Base-by-base conservation (phyloP, 2,797 vertebrate genomes). In the Phoxinus dragarum region DNA sequence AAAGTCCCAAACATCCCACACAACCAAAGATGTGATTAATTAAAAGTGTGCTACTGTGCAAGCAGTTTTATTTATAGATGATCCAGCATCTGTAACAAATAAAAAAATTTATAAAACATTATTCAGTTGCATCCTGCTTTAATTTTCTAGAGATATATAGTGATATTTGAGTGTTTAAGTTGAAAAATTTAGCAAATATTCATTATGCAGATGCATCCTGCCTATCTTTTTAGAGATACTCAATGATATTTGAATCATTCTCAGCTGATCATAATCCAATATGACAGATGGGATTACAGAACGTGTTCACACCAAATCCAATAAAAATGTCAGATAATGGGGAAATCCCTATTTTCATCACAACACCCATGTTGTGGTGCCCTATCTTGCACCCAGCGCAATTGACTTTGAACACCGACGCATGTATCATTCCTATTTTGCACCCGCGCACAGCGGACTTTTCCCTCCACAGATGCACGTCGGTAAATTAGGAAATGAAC, bases 331-430 rank as follows among this genome's bases (percentile, higher is more conserved):
- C 12, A 80, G 7, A 36, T 16, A 83, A 66, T 66, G 16, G 38
- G 31, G 31, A 74, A 74, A 82, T 64, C 56, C 10, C 36, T 47
- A 42, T 23, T 42, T 44, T 47, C 21, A 83, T 75, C 34, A 52
- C 56, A 66, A 19, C 31, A 75, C 49, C 1, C 23, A n/a, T n/a
- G n/a, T n/a, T n/a, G n/a, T n/a, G n/a, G n/a, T n/a, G n/a, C n/a
- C n/a, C n/a, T n/a, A n/a, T n/a, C n/a, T n/a, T n/a, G n/a, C n/a
- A n/a, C n/a, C n/a, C n/a, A n/a, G n/a, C n/a, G n/a, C n/a, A n/a
- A n/a, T n/a, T n/a, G n/a, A n/a, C n/a, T n/a, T n/a, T n/a, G n/a
- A n/a, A n/a, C n/a, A n/a, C n/a, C n/a, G n/a, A n/a, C n/a, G n/a
- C n/a, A n/a, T n/a, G n/a, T n/a, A n/a, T n/a, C n/a, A n/a, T n/a